These are phyloP conservation scores for Drosophila vallismaia DNA, from an alignment of 2,888 invertebrate species.

Conservation along the genomic window DNA sequence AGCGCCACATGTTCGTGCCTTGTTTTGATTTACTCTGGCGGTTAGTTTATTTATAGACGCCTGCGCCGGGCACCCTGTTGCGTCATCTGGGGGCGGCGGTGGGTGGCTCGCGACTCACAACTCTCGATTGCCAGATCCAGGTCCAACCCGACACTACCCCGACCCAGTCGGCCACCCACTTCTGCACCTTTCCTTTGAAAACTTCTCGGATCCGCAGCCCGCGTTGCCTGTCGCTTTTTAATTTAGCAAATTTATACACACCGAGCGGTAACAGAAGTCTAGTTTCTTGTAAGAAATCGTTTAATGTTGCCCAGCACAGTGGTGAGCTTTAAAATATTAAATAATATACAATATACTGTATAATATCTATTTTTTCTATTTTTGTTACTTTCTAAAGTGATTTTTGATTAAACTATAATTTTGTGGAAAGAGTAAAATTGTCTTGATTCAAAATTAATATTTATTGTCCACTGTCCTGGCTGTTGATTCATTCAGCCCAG, in stretches of 20 bases:
- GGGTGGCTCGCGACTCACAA: slow-evolving; percentile 59
- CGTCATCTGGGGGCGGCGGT: slow-evolving; percentile 78
- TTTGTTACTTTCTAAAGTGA: too few relatives aligned
- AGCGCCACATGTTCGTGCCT: slow-evolving; percentile 74
- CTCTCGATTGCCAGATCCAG: slow-evolving; percentile 27
- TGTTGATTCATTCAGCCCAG: slow-evolving; percentile 44
- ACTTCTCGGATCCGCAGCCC: slow-evolving; percentile 9
- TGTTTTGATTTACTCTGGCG: slow-evolving; percentile 76
- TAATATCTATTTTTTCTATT: too few relatives aligned
- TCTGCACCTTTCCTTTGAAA: slow-evolving; percentile 1
- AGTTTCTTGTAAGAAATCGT: slow-evolving; percentile 47
- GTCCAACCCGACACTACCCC: slow-evolving; percentile 23
- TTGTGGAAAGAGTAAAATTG: too few relatives aligned
- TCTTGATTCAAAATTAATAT: too few relatives aligned
- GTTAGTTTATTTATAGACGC: slow-evolving; percentile 79
- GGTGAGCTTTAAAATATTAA: background rate
- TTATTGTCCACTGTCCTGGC: slow-evolving; percentile 6
- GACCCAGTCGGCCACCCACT: slow-evolving; percentile 12
- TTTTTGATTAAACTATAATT: too few relatives aligned
- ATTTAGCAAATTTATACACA: slow-evolving; percentile 81
- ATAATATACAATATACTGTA: background rate
- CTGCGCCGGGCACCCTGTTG: slow-evolving; percentile 75
- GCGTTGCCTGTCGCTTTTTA: slow-evolving; percentile 70
- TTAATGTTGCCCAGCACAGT: slow-evolving; percentile 44
- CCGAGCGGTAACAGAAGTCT: slow-evolving; percentile 67